Evolutionary conservation across 1,140 invertebrate species (phyloP).

Genomic region (Solenopsis fugax): DNA sequence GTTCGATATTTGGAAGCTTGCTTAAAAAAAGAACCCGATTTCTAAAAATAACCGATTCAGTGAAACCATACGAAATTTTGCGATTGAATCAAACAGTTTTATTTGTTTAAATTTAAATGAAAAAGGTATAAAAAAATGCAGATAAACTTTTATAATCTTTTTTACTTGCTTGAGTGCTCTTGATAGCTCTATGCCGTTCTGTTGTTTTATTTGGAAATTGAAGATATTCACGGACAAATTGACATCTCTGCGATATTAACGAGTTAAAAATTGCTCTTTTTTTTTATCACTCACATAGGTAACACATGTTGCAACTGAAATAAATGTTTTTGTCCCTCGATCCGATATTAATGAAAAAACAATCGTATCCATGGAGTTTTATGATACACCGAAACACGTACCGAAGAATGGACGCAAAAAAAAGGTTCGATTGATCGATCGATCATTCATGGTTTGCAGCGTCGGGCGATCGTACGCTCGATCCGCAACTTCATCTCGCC

Average conservation of each 20-base stretch:
- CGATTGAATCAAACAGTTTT: background rate
- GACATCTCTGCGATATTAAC: background rate
- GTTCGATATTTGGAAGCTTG: background rate
- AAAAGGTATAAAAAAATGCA: background rate
- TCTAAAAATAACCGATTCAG: conserved; percentile 18
- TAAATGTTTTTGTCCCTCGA: background rate
- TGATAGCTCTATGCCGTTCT: background rate
- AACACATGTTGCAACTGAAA: background rate
- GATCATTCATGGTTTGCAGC: conserved; percentile 15
- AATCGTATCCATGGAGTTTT: conserved; percentile 1
- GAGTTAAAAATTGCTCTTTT: background rate
- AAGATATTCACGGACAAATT: background rate
- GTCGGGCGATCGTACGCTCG: background rate
- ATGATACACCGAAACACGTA: background rate
- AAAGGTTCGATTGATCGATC: background rate
- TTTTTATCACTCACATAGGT: background rate
- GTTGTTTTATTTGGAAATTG: background rate
- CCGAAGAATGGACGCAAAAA: background rate
- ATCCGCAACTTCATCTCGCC: conserved; percentile 26
- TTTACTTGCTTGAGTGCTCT: background rate
- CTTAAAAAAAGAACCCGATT: background rate
- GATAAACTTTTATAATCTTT: background rate
- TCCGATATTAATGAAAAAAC: background rate
- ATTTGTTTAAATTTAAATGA: background rate
- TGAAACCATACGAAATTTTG: background rate